Conservation (phyloP, 1,140 invertebrate genomes). For the Epicauta chinensis region DNA sequence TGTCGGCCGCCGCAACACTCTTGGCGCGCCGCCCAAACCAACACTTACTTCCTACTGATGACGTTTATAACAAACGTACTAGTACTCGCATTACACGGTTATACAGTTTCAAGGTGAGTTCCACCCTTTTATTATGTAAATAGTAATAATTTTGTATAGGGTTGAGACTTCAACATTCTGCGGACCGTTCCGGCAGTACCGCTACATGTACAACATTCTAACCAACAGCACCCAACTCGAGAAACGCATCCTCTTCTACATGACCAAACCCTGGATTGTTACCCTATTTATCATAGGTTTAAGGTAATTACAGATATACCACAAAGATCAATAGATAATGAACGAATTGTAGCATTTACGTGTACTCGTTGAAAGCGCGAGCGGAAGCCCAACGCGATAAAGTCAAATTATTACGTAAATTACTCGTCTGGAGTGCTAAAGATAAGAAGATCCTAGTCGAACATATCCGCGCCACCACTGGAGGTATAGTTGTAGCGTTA, state of each 20-base stretch:
- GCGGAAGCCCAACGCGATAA: conserved; percentile 56
- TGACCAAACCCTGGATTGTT: conserved; percentile 49
- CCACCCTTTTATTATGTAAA: conserved; percentile 12
- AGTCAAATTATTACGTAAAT: conserved; percentile 58
- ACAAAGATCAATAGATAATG: background rate
- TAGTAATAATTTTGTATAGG: conserved; percentile 36
- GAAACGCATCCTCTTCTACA: conserved; percentile 42
- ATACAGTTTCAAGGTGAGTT: conserved; percentile 51
- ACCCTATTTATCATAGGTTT: conserved; percentile 49
- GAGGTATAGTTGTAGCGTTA: too few species aligned
- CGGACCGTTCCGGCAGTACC: conserved; percentile 51
- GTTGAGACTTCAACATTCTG: conserved; percentile 44
- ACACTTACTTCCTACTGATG: conserved; percentile 62
- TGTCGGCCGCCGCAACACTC: conserved; percentile 54
- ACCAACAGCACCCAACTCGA: conserved; percentile 43
- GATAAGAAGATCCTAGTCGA: conserved; percentile 69
- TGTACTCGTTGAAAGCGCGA: conserved; percentile 63
- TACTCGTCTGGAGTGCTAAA: conserved; percentile 62
- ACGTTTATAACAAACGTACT: conserved; percentile 58
- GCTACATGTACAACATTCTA: conserved; percentile 47
- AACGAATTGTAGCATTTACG: conserved; percentile 51
- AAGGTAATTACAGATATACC: conserved; percentile 43
- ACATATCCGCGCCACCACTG: too few species aligned
- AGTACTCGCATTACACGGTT: conserved; percentile 50
- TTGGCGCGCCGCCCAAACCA: conserved; percentile 65